phyloP scores from a whole-genome alignment of 2,888 invertebrate species.

The Cyrtodaria siliqua region DNA sequence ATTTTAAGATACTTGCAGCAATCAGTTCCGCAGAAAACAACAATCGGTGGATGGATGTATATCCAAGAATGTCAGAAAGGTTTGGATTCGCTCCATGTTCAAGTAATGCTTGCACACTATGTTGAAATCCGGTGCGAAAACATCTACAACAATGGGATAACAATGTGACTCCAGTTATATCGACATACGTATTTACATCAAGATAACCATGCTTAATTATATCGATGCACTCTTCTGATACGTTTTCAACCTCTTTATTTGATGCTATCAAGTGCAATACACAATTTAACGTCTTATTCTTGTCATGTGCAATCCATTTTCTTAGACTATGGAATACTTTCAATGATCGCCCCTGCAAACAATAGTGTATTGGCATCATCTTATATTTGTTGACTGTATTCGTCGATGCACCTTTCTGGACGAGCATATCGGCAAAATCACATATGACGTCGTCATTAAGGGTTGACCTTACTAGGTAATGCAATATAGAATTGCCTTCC shows the following conservation, averaged over 20 bases:
- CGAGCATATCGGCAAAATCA: background rate
- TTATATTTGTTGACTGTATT: too few species aligned
- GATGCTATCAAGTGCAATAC: too few species aligned
- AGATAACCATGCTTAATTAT: background rate
- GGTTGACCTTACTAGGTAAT: background rate
- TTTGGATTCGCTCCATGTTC: conserved; percentile 10
- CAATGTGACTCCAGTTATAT: background rate
- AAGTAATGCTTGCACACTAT: background rate
- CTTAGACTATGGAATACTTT: too few species aligned
- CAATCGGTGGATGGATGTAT: background rate
- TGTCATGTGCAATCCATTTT: too few species aligned
- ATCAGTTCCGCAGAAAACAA: background rate
- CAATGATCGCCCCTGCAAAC: too few species aligned
- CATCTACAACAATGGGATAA: background rate
- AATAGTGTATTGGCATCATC: too few species aligned
- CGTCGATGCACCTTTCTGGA: background rate
- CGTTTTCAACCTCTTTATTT: too few species aligned
- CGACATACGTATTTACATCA: background rate
- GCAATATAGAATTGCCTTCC: background rate
- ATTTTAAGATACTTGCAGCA: background rate
- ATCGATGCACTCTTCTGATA: too few species aligned
- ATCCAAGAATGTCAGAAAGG: background rate
- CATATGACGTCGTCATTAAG: background rate
- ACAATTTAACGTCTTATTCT: too few species aligned
- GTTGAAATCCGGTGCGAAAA: background rate